Conservation (phyloP, 2,888 invertebrate genomes). For the Ptilodon capucinus region DNA sequence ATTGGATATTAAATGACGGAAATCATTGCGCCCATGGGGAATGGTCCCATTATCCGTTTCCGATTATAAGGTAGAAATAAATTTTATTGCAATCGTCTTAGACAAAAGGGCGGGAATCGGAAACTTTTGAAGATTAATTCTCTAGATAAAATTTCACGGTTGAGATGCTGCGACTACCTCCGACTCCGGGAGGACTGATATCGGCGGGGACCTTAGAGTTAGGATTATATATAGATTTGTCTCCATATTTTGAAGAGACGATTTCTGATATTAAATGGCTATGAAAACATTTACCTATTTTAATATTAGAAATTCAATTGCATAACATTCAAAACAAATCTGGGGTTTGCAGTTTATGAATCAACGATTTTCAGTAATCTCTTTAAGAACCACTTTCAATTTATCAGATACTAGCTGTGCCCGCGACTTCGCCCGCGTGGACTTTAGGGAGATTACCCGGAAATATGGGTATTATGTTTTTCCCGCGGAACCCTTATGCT, state of each 20-base stretch:
- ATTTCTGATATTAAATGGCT: no score
- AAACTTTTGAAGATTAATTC: conserved; percentile 78
- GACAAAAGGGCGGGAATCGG: conserved; percentile 65
- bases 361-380: no score
- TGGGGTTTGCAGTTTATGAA: no score
- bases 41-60: conserved; percentile 60
- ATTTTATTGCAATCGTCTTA: conserved; percentile 68
- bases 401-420: no score
- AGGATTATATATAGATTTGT: conserved; percentile 26
- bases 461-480: no score
- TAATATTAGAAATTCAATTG: no score
- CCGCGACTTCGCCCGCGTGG: no score
- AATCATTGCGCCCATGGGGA: conserved; percentile 50
- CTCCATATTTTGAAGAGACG: neutral
- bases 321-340: no score
- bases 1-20: conserved; percentile 37
- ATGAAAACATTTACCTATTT: no score
- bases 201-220: conserved; percentile 47
- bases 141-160: conserved; percentile 79
- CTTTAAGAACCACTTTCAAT: no score
- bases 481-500: no score
- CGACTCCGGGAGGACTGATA: conserved; percentile 55
- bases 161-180: conserved; percentile 64
- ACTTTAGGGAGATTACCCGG: no score
- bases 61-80: conserved; percentile 66